Conservation (phyloP, 2,113 vertebrate genomes). For the Hippocampus comes region DNA sequence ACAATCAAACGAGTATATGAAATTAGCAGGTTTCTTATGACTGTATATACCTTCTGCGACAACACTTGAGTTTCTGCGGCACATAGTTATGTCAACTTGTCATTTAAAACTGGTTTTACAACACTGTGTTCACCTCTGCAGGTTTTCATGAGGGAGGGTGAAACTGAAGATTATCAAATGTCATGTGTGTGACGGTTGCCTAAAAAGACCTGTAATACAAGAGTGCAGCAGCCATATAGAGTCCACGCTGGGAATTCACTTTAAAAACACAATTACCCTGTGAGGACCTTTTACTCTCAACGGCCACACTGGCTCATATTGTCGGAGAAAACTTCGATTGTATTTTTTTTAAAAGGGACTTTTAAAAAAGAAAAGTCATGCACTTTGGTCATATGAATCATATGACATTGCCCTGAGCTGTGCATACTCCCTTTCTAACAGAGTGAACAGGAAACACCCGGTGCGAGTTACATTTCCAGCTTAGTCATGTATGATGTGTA, state of each 20-base stretch:
- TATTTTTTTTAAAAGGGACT: background rate
- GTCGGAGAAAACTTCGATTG: background rate
- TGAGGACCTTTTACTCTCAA: background rate
- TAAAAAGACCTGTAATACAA: constrained; percentile 26
- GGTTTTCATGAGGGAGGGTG: constrained; percentile 9
- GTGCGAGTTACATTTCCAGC: background rate
- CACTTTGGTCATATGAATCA: constrained; percentile 25
- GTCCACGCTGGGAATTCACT: background rate
- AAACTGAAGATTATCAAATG: constrained; percentile 16
- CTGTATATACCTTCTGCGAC: background rate
- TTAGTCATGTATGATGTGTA: constrained; percentile 1
- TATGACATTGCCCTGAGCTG: constrained; percentile 17
- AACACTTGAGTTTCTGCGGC: constrained; percentile 13
- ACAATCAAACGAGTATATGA: background rate
- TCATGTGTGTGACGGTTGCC: constrained; percentile 40
- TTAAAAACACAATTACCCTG: background rate
- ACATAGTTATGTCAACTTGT: background rate
- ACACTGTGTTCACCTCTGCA: constrained; percentile 14
- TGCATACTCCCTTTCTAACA: background rate
- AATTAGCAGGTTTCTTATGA: background rate
- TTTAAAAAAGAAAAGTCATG: constrained; percentile 21
- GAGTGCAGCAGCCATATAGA: background rate
- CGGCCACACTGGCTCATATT: background rate
- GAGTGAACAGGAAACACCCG: background rate
- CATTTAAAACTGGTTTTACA: constrained; percentile 53